These are phyloP conservation scores for Crotalus helleri DNA, from an alignment of 2,113 vertebrate species.

Conservation along the genomic window DNA sequence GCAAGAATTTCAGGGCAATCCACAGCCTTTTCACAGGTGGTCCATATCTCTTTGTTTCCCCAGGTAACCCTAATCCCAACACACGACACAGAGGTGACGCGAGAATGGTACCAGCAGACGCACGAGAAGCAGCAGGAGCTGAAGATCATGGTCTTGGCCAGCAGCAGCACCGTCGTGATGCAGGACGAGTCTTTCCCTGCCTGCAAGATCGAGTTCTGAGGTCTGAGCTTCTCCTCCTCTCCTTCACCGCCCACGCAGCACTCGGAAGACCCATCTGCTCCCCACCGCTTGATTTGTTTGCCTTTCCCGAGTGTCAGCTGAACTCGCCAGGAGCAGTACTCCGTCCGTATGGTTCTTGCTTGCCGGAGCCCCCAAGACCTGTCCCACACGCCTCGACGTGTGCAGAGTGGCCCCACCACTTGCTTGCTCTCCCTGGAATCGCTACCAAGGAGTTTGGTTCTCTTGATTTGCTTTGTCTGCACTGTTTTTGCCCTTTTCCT, in stretches of 20 bases:
- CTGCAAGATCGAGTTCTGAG: conserved; percentile 99
- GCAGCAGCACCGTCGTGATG: conserved; percentile 99
- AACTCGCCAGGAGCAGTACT: neutral
- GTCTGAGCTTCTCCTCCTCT: conserved; percentile 47
- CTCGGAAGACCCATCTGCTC: conserved; percentile 52
- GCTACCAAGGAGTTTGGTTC: conserved; percentile 52
- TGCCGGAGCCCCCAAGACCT: conserved; percentile 49
- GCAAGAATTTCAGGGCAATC: too few species aligned
- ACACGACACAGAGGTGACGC: conserved; percentile 95
- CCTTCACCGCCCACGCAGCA: conserved; percentile 33
- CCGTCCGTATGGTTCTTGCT: conserved; percentile 51
- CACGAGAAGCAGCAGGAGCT: conserved; percentile 96
- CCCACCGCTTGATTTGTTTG: conserved; percentile 56
- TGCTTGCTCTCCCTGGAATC: conserved; percentile 48
- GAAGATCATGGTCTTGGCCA: conserved; percentile 96
- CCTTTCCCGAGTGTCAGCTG: conserved; percentile 35
- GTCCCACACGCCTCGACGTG: conserved; percentile 52
- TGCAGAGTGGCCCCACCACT: conserved; percentile 50
- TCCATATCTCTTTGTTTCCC: neutral
- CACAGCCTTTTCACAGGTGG: neutral
- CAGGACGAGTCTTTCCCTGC: conserved; percentile 98
- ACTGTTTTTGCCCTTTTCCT: conserved; percentile 19
- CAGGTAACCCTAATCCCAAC: conserved; percentile 98
- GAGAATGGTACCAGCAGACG: conserved; percentile 98
- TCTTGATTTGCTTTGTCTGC: conserved; percentile 51